Evolutionary conservation across 2,888 invertebrate species (phyloP).

Genomic region (Nebria brevicollis): DNA sequence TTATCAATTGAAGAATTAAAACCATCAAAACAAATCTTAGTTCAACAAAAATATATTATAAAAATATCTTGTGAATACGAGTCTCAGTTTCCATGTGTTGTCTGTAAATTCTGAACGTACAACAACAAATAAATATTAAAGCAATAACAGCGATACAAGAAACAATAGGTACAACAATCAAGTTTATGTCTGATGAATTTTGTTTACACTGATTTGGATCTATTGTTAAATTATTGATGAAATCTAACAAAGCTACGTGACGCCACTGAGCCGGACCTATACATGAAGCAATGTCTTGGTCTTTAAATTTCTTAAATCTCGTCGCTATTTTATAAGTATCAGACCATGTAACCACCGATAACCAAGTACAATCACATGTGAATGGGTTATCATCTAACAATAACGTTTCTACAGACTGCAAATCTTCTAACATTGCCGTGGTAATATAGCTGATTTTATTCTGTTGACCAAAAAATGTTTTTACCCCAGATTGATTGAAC

Average conservation of each 20-base stretch:
- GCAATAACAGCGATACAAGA: not conserved
- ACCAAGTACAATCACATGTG: conserved; percentile 31
- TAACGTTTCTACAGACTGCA: conserved; percentile 63
- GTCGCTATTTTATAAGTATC: not conserved
- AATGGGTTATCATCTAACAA: conserved; percentile 59
- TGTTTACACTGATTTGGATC: not conserved
- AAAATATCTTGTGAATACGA: not conserved
- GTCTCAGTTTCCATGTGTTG: not conserved
- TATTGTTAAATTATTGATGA: not conserved
- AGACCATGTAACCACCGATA: conserved; percentile 26
- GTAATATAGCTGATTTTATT: conserved; percentile 69
- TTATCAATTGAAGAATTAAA: not conserved
- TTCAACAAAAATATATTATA: not conserved
- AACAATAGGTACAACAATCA: not conserved
- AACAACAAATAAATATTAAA: conserved; percentile 11
- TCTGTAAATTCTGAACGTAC: not conserved
- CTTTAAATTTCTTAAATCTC: not conserved
- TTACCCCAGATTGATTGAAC: conserved; percentile 64
- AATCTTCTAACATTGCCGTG: conserved; percentile 68
- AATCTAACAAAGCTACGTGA: conserved; percentile 12
- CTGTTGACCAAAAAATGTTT: conserved; percentile 62
- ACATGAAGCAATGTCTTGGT: conserved; percentile 29
- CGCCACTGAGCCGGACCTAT: conserved; percentile 29
- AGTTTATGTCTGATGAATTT: not conserved
- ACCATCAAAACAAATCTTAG: not conserved